Percentiles rank a stretch among this genome's conserved stretches.
Evolutionary conservation across 2,888 invertebrate species (phyloP).

Genomic region (Lycocerus yunnanus): DNA sequence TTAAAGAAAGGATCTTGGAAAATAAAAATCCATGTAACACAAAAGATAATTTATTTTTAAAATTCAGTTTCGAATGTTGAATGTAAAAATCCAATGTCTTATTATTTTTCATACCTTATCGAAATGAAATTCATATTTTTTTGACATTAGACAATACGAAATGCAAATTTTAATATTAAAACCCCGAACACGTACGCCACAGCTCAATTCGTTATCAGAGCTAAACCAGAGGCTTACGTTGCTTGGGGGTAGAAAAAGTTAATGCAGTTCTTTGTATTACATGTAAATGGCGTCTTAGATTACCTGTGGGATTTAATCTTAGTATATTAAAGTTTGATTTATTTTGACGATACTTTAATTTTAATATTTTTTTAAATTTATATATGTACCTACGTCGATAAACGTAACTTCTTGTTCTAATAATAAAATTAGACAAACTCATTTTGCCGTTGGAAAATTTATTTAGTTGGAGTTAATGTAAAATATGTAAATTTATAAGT

Average conservation of each 20-base stretch:
- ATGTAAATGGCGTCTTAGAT: constrained; percentile 42
- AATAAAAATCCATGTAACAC: not conserved
- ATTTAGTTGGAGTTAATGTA: not conserved
- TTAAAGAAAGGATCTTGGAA: not conserved
- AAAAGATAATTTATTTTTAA: not conserved
- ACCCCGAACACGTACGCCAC: constrained; percentile 40
- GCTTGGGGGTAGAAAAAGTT: constrained; percentile 30
- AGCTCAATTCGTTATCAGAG: constrained; percentile 44
- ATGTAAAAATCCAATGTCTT: not conserved
- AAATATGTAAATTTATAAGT: constrained; percentile 2
- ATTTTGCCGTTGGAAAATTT: not conserved
- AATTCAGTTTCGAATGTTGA: not conserved
- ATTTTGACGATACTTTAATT: not conserved
- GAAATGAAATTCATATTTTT: constrained; percentile 29
- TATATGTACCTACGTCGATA: not conserved
- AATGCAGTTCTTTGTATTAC: constrained; percentile 33
- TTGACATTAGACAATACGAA: constrained; percentile 27
- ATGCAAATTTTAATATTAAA: constrained; percentile 25
- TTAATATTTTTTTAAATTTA: not conserved
- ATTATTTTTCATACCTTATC: constrained; percentile 11
- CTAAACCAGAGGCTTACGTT: constrained; percentile 36
- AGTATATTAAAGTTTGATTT: constrained; percentile 3
- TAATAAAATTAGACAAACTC: not conserved
- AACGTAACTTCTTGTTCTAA: not conserved
- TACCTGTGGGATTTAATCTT: constrained; percentile 37